These are phyloP conservation scores for Lophochroa leadbeateri DNA, from an alignment of 2,113 vertebrate species.

Conservation along the genomic window DNA sequence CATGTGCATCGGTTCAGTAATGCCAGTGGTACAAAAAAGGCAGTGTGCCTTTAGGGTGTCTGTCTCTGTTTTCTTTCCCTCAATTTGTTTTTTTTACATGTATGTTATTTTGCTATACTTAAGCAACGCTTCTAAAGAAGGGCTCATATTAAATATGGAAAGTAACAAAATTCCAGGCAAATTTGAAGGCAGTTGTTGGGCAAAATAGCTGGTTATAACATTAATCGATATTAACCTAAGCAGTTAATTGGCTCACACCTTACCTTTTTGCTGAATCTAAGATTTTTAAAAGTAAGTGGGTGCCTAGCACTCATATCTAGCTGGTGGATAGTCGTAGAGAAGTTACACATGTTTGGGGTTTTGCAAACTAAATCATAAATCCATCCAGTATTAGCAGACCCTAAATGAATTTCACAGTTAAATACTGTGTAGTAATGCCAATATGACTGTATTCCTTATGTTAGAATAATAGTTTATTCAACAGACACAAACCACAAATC, in stretches of 20 bases:
- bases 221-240: neutral
- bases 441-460: neutral
- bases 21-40: too few species aligned
- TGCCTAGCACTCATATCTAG: neutral
- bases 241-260: neutral
- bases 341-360: neutral
- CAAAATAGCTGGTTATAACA: neutral
- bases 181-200: neutral
- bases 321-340: neutral
- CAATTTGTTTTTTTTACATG: neutral
- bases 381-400: neutral
- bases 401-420: neutral
- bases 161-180: neutral
- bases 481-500: neutral
- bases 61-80: too few species aligned
- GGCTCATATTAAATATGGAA: neutral
- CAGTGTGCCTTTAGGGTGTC: too few species aligned
- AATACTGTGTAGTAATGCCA: neutral
- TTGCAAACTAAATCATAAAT: neutral
- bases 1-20: too few species aligned
- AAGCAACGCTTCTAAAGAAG: neutral
- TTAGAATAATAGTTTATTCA: neutral
- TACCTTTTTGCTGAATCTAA: neutral
- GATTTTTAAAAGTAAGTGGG: neutral
- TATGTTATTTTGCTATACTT: neutral